phyloP scores from a whole-genome alignment of 2,888 invertebrate genomes.

The Andrena haemorrhoa region DNA sequence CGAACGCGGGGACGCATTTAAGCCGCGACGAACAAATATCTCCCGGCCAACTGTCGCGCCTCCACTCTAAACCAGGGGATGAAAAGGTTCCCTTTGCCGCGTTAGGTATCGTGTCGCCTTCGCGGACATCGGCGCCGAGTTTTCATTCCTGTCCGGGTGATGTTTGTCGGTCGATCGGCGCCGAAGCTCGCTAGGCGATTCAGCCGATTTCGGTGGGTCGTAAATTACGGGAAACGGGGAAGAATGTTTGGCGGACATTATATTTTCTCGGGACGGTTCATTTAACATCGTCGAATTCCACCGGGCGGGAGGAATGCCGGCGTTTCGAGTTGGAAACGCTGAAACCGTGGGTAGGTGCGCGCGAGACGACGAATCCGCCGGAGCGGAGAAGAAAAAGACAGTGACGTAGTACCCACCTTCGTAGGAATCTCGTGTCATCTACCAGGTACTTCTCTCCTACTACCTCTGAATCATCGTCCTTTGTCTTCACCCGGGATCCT shows the following conservation, averaged over 20 bases:
- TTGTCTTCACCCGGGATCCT: conserved; percentile 74
- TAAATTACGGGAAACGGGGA: conserved; percentile 62
- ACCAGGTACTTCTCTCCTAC: conserved; percentile 72
- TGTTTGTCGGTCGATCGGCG: conserved; percentile 33
- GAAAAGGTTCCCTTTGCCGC: not conserved
- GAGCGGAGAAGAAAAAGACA: conserved; percentile 70
- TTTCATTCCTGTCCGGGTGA: conserved; percentile 19
- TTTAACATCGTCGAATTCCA: conserved; percentile 70
- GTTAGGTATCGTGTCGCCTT: not conserved
- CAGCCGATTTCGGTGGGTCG: conserved; percentile 37
- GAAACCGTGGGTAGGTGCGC: conserved; percentile 67
- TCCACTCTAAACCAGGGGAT: not conserved
- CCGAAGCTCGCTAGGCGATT: conserved; percentile 28
- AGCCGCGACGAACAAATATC: not conserved
- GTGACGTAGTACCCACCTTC: conserved; percentile 78
- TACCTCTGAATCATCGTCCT: conserved; percentile 75
- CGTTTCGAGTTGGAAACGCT: conserved; percentile 72
- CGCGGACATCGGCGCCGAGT: not conserved
- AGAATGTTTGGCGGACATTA: conserved; percentile 71
- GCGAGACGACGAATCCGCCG: conserved; percentile 42
- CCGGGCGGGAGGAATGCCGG: conserved; percentile 65
- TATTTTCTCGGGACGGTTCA: conserved; percentile 71
- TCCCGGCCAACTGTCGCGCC: conserved; percentile 3
- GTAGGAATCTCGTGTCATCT: conserved; percentile 79
- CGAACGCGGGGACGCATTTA: not conserved